Evolutionary conservation across 2,888 invertebrate genomes (phyloP), one percentile per base, ranked within the genome.

Genomic region (Metellina segmentata): DNA sequence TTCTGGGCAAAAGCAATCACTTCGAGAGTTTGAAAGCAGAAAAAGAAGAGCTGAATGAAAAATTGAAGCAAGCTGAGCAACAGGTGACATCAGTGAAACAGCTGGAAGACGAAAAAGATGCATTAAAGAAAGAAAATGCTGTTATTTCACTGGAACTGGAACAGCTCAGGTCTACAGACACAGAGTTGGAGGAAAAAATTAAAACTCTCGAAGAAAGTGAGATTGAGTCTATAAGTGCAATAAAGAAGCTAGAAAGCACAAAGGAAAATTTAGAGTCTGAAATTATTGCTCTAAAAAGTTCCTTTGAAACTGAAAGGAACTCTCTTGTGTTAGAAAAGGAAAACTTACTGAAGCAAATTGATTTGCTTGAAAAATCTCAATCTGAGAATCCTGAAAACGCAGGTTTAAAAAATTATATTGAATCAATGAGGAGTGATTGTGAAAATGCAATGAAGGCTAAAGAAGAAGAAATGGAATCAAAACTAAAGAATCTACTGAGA

Each of bases 371-470:
- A 51, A 86, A 81, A 11, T 77, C 81, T 16, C 74, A 82, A 16
- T 16, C 77, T 70, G 75, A 83, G 4, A 81, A 89, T 77, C 72
- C 85, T 20, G 71, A 85, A 8, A 91, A 53, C 52, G 52, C 75
- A 53, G 69, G 87, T 51, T 85, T 81, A 11, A 83, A 91, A 81
- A 74, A 85, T 53, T 87, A 89, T 74, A 78, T 93, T 53, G 89
- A 53, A 16, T 20, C 71, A 8, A 16, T 93, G 13, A 85, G 81
- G 20, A 72, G 75, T 61, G 87, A 93, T 13, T 91, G 89, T 69
- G 86, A 91, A 81, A 89, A 48, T 34, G 74, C 77, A 51, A 77
- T 92, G 9, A 90, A 86, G 86, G 79, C 83, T 49, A 93, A 93
- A 34, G 93, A 93, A 69, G 89, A 81, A 61, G 93, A 93, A 48